phyloP scores from a whole-genome alignment of 2,888 invertebrate genomes.

The Chydorus sphaericus region DNA sequence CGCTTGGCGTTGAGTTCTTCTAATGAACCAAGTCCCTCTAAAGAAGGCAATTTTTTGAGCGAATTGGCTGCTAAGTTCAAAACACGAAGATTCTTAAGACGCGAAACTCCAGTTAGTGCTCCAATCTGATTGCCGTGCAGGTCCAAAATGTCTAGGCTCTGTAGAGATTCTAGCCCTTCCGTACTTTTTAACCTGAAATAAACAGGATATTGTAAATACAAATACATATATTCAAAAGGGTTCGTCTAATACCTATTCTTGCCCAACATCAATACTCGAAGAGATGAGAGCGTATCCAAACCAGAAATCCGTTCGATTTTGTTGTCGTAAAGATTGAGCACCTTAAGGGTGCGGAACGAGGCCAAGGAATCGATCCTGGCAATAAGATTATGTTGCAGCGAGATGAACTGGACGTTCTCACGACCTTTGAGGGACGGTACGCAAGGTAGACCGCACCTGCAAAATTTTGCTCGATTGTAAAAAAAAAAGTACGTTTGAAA shows the following conservation, averaged over 20 bases:
- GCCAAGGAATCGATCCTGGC: constrained; percentile 49
- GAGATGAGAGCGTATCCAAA: constrained; percentile 56
- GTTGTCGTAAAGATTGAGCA: constrained; percentile 87
- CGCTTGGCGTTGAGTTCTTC: constrained; percentile 78
- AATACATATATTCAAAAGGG: neutral
- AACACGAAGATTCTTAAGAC: constrained; percentile 63
- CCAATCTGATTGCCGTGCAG: constrained; percentile 80
- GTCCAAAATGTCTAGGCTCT: constrained; percentile 76
- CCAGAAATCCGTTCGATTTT: constrained; percentile 74
- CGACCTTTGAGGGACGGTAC: constrained; percentile 72
- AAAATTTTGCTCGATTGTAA: neutral
- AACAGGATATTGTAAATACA: neutral
- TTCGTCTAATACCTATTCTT: constrained; percentile 58
- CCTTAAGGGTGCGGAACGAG: constrained; percentile 62
- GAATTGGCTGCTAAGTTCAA: constrained; percentile 87
- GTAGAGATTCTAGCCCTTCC: constrained; percentile 53
- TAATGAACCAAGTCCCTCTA: constrained; percentile 58
- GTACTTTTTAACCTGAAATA: constrained; percentile 64
- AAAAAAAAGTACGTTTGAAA: neutral
- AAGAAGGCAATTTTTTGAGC: constrained; percentile 55
- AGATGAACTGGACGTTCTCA: constrained; percentile 62
- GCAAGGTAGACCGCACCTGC: constrained; percentile 47
- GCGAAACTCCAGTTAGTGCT: constrained; percentile 52
- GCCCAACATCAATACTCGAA: constrained; percentile 74
- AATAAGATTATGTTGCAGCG: constrained; percentile 83